Conservation (phyloP, 2,797 vertebrate genomes). For the Cryptoprocta ferox region DNA sequence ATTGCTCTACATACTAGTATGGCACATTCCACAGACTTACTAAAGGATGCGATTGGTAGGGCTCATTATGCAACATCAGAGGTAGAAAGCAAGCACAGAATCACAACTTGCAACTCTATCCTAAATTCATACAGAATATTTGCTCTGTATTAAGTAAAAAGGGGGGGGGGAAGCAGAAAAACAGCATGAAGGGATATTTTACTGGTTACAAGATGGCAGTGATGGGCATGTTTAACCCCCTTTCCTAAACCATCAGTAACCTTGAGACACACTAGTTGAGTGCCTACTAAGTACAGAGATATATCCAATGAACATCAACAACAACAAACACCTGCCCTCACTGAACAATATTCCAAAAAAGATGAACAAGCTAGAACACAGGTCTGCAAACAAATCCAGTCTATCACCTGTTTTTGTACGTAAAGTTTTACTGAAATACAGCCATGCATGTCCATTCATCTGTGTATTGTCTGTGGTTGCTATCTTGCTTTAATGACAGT, state of each 20-base stretch:
- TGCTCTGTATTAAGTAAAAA: neutral
- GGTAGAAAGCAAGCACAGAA: conserved; percentile 2
- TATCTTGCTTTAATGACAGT: neutral
- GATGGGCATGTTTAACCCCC: neutral
- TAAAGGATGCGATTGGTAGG: neutral
- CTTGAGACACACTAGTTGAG: neutral
- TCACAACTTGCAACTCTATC: conserved; percentile 14
- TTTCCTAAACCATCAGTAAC: neutral
- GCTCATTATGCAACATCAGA: neutral
- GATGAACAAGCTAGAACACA: neutral
- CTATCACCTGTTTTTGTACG: neutral
- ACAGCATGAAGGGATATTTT: neutral
- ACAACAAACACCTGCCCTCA: neutral
- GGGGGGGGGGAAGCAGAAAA: neutral
- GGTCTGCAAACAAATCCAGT: neutral
- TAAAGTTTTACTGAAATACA: neutral
- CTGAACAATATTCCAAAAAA: neutral
- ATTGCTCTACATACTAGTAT: neutral
- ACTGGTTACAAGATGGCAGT: neutral
- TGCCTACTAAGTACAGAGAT: neutral
- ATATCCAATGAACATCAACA: neutral
- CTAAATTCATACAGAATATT: conserved; percentile 28
- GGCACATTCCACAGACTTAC: neutral
- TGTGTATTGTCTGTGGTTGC: neutral
- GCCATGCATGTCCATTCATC: neutral